These are phyloP conservation scores for Mustela nigripes DNA, from an alignment of 2,113 vertebrate species.

Conservation along the genomic window DNA sequence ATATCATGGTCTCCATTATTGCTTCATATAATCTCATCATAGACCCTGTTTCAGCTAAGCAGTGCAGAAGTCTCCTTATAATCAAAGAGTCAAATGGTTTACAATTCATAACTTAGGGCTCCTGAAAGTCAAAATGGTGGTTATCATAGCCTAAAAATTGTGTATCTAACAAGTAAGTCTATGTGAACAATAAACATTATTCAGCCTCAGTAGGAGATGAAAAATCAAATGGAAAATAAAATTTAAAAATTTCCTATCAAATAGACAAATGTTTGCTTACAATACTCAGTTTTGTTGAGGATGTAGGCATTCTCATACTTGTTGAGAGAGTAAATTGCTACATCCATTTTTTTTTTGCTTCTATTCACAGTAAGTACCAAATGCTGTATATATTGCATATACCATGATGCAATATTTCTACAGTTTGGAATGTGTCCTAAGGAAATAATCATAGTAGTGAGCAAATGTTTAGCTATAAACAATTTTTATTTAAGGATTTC, in stretches of 20 bases:
- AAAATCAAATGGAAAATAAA: background rate
- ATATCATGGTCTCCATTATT: background rate
- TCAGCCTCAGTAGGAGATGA: background rate
- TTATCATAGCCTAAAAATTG: slow-evolving; percentile 26
- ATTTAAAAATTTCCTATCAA: background rate
- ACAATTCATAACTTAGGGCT: slow-evolving; percentile 16
- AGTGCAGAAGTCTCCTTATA: background rate
- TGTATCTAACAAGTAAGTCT: background rate
- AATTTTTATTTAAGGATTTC: slow-evolving; percentile 12
- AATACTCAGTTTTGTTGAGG: slow-evolving; percentile 20
- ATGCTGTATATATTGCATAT: background rate
- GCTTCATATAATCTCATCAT: slow-evolving; percentile 2
- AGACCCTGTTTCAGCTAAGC: slow-evolving; percentile 8
- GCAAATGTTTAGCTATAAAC: background rate
- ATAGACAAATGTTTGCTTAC: background rate
- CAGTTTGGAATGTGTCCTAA: slow-evolving; percentile 1
- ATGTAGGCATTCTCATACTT: background rate
- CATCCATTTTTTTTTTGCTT: background rate
- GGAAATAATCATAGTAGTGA: background rate
- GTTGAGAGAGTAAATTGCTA: background rate
- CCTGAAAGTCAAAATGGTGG: background rate
- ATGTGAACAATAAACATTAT: slow-evolving; percentile 39
- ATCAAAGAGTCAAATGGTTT: background rate
- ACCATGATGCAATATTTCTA: background rate
- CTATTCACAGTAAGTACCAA: background rate